phyloP scores from a whole-genome alignment of 2,888 invertebrate genomes.

The Synanthedon vespiformis region DNA sequence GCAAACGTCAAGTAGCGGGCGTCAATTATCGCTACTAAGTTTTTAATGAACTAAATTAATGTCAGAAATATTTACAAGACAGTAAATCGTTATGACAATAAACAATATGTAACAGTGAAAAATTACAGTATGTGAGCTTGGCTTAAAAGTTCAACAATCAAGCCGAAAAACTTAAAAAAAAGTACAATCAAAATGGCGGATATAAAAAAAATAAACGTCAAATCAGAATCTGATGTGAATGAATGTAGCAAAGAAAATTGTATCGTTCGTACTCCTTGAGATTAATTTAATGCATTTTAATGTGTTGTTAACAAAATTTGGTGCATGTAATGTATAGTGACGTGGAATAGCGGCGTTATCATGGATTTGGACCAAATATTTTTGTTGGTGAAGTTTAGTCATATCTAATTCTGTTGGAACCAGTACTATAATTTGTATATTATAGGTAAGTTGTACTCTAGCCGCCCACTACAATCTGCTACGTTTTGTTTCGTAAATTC shows the following conservation, averaged over 20 bases:
- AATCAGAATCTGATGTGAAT: slow-evolving; percentile 47
- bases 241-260: slow-evolving; percentile 16
- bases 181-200: no score
- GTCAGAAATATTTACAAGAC: no score
- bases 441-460: slow-evolving; percentile 44
- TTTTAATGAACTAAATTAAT: no score
- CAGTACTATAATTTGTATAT: slow-evolving; percentile 1
- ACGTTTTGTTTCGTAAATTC: slow-evolving; percentile 32
- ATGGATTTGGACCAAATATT: slow-evolving; percentile 22
- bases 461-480: slow-evolving; percentile 59
- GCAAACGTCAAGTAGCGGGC: no score
- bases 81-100: no score
- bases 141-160: no score
- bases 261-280: slow-evolving; percentile 34
- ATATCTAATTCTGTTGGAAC: slow-evolving; percentile 2
- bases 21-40: no score
- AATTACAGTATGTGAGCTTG: no score
- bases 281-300: background rate
- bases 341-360: slow-evolving; percentile 50
- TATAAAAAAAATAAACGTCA: no score
- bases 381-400: background rate
- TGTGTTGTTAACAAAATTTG: no score
- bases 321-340: slow-evolving; percentile 36
- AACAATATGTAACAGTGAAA: no score
- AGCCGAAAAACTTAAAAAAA: no score